A percentile compares a stretch with the other conserved stretches of the same genome.
Conservation (phyloP, 1,140 invertebrate species). For the Campoletis sonorensis region DNA sequence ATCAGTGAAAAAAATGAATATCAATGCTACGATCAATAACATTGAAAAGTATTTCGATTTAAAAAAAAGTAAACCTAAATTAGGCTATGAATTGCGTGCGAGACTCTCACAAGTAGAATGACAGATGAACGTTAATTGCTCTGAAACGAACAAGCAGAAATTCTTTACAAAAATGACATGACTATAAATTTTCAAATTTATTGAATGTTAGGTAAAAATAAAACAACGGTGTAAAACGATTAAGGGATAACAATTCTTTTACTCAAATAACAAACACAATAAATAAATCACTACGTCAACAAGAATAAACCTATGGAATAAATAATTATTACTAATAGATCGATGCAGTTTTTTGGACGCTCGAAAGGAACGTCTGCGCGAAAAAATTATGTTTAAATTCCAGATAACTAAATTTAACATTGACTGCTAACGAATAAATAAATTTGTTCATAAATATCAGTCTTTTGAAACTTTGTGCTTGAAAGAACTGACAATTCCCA, state of each 20-base stretch:
- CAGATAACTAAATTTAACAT: no score
- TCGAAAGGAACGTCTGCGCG: neutral
- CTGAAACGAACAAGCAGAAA: no score
- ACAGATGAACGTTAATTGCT: no score
- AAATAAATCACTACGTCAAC: constrained; percentile 35
- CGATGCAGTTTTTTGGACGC: neutral
- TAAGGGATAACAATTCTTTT: constrained; percentile 26
- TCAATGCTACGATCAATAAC: no score
- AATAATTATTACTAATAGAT: constrained; percentile 33
- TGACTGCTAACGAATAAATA: no score
- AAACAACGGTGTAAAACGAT: constrained; percentile 33
- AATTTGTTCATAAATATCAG: no score
- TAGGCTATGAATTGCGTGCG: neutral
- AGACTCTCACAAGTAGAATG: no score
- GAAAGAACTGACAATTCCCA: no score
- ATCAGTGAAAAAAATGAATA: no score
- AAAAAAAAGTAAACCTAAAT: neutral
- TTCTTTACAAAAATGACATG: no score
- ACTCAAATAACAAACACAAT: constrained; percentile 38
- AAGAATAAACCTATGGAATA: constrained; percentile 30
- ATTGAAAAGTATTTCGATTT: neutral
- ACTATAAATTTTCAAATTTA: no score
- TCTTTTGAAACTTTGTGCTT: no score
- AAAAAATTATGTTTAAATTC: neutral
- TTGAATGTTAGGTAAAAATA: neutral